Evolutionary conservation across 2,797 vertebrate genomes (phyloP).

Genomic region (Scolopax bukidnonensis): DNA sequence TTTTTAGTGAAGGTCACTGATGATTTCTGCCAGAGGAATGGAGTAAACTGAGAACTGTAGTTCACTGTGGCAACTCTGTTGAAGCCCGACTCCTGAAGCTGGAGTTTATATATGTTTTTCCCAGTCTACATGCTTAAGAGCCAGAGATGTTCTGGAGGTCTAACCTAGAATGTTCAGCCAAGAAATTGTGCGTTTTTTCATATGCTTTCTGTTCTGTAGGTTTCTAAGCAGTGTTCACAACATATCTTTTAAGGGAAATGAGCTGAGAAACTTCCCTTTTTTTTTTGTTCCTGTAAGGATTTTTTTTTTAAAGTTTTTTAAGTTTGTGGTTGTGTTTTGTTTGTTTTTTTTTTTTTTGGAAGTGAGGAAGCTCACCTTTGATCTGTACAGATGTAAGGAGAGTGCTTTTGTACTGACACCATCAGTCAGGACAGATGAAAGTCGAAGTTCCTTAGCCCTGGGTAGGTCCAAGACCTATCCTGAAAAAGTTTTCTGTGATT

Average conservation of each 20-base stretch:
- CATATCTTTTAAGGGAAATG: not conserved
- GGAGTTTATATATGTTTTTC: not conserved
- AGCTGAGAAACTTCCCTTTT: not conserved
- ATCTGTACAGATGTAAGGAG: not conserved
- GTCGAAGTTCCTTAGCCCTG: not conserved
- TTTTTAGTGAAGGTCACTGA: not conserved
- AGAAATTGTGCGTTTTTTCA: not conserved
- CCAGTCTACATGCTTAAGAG: not conserved
- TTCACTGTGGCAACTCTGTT: not conserved
- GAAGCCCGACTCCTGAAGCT: not conserved
- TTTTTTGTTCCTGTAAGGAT: not conserved
- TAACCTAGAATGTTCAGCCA: not conserved
- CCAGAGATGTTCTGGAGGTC: not conserved
- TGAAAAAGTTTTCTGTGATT: not conserved
- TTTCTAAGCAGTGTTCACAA: not conserved
- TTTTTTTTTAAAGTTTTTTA: not conserved
- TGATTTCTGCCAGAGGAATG: not conserved
- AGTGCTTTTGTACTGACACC: not conserved
- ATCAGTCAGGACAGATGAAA: not conserved
- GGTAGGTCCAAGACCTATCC: not conserved
- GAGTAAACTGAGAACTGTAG: not conserved
- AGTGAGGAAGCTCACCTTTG: not conserved
- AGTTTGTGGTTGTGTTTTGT: too few relatives aligned
- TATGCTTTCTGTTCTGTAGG: not conserved
- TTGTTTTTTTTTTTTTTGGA: not conserved